Evolutionary conservation across 92 coral and sea anemone species (phyloP).

Genomic region (Metridium senile): DNA sequence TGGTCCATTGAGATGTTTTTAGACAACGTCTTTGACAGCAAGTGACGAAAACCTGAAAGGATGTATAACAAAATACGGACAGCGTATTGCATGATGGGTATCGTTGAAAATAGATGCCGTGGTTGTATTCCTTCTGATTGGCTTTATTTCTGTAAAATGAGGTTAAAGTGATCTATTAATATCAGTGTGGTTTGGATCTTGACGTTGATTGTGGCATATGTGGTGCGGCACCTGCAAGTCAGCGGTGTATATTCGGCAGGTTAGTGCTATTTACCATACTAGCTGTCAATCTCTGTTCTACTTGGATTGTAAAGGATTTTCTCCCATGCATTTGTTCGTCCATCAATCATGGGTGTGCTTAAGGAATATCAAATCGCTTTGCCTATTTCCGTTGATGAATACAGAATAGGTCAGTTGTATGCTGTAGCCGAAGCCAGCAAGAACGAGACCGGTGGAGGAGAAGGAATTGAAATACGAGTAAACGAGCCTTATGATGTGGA

Average conservation of each 20-base stretch:
- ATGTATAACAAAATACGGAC: too few species aligned
- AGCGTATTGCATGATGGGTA: too few species aligned
- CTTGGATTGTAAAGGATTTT: background rate
- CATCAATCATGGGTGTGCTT: conserved; percentile 22
- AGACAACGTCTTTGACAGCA: too few species aligned
- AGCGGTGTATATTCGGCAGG: background rate
- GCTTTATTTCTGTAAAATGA: too few species aligned
- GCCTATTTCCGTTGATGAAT: conserved; percentile 88
- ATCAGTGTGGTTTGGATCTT: background rate
- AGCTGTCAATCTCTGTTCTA: background rate
- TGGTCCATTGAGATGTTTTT: too few species aligned
- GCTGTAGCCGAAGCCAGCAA: conserved; percentile 97
- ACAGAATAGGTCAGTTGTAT: conserved; percentile 82
- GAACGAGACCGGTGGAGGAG: conserved; percentile 97
- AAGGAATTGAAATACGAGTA: conserved; percentile 78
- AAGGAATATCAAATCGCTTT: conserved; percentile 78
- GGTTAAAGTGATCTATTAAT: too few species aligned
- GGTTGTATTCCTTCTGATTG: too few species aligned
- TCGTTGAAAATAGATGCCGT: too few species aligned
- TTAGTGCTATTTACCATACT: background rate
- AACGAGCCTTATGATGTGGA: conserved; percentile 54
- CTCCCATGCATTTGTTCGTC: background rate
- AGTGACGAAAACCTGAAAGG: too few species aligned
- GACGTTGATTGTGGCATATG: conserved; percentile 5
- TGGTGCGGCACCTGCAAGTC: background rate